Evolutionary conservation across 1,140 invertebrate genomes (phyloP).

Genomic region (Ridgeia piscesae): DNA sequence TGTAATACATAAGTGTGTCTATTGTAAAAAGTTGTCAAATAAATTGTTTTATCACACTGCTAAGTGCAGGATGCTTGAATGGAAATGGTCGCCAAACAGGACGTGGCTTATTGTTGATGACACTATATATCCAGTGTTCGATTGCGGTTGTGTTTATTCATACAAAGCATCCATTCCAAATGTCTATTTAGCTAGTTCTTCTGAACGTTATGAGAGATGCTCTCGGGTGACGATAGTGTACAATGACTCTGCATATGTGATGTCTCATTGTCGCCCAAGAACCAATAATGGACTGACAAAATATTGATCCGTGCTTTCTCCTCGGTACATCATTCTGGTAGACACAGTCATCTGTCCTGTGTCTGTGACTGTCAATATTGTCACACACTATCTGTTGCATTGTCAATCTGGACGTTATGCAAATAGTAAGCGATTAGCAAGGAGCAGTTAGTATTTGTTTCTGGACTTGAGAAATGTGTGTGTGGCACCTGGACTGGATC

Average conservation of each 20-base stretch:
- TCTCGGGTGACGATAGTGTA: neutral
- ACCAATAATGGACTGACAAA: neutral
- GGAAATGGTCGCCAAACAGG: neutral
- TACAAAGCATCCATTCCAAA: neutral
- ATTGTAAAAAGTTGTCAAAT: neutral
- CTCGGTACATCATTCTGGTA: neutral
- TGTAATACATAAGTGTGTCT: neutral
- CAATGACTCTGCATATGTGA: neutral
- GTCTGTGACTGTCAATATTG: neutral
- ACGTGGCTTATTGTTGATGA: neutral
- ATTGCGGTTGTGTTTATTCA: neutral
- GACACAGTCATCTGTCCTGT: neutral
- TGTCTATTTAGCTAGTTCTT: neutral
- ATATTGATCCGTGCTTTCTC: neutral
- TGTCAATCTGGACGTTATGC: neutral
- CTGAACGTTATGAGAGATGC: neutral
- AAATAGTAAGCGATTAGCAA: neutral
- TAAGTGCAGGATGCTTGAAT: neutral
- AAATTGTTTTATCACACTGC: neutral
- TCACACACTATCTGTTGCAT: neutral
- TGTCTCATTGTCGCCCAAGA: neutral
- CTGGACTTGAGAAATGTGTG: neutral
- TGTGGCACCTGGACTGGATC: neutral
- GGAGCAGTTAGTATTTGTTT: neutral
- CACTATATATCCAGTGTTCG: neutral